Evolutionary conservation across 2,113 vertebrate species (phyloP), one percentile per base, ranked within the genome.

Genomic region (Formicarius rufipectus): DNA sequence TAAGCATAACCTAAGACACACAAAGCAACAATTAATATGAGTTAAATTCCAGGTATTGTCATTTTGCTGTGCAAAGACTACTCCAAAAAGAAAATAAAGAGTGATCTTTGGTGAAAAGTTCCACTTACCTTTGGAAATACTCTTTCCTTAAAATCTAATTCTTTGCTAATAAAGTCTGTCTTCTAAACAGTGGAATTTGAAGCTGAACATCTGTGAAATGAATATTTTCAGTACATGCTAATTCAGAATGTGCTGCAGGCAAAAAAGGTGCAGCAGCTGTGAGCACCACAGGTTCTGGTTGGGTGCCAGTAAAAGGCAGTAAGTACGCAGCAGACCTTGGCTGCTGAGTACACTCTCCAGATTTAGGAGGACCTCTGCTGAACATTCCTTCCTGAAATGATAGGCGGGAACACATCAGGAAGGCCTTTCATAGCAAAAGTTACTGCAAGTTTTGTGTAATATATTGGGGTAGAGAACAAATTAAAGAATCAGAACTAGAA

Each of bases 191-290:
- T 75, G 58, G 76, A 92, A 92, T 95, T 84, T 90, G 92, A 95
- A 84, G 83, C 77, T 79, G 96, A 97, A 96, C 96, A 96, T 92
- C 96, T 97, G 95, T 84, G 95, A 95, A 96, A 84, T 67, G 62
- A 94, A 72, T 93, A 93, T 96, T 96, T 96, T 92, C 93, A 69
- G 90, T 84, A 82, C 83, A 90, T 89, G 90, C 90, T 96, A 97
- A 96, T 96, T 95, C 93, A 92, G 78, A 96, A 86, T 88, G 66
- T 81, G 95, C 95, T 92, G 73, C 81, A 90, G 93, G 96, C 95
- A 64, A 87, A 84, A 96, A 95, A 97, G 96, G 96, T 97, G 95
- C 95, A 94, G 95, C 95, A 96, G 95, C 94, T 96, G 93, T 92
- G 90, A 96, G 90, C 86, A 93, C 86, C 93, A 91, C 83, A 88